Evolutionary conservation across 2,888 invertebrate genomes (phyloP).

Genomic region (Operophtera brumata): DNA sequence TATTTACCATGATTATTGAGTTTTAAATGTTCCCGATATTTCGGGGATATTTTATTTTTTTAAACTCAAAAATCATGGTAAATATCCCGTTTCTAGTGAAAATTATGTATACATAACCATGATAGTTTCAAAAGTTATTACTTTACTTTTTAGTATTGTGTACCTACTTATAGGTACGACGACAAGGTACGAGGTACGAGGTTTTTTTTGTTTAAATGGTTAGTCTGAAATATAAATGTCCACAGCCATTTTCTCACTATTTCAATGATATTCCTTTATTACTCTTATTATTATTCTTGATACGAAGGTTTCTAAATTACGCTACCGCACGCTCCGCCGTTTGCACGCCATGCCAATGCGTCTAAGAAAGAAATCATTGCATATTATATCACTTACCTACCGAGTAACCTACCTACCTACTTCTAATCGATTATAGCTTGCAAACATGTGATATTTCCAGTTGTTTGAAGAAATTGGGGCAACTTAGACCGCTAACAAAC

Average conservation of each 20-base stretch:
- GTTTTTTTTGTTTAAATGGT: neutral
- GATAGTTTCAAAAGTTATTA: too few species aligned
- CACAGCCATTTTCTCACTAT: constrained; percentile 9
- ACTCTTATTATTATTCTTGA: constrained; percentile 29
- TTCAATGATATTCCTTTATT: constrained; percentile 34
- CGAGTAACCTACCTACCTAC: constrained; percentile 14
- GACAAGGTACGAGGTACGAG: neutral
- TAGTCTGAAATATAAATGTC: neutral
- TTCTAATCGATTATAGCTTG: neutral
- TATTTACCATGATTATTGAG: too few species aligned
- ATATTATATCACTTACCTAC: constrained; percentile 22
- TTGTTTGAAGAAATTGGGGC: neutral
- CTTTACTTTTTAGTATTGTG: too few species aligned
- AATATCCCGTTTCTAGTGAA: too few species aligned
- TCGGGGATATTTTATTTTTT: too few species aligned
- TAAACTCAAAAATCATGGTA: too few species aligned
- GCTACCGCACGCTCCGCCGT: constrained; percentile 41
- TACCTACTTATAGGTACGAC: too few species aligned
- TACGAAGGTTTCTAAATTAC: constrained; percentile 39
- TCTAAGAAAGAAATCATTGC: constrained; percentile 26
- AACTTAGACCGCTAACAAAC: too few species aligned
- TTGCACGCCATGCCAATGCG: constrained; percentile 37
- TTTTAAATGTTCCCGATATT: too few species aligned
- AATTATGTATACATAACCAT: too few species aligned
- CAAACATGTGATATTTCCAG: neutral